A percentile compares a stretch with the other conserved stretches of the same genome.
Evolutionary conservation across 1,140 invertebrate genomes (phyloP).

Genomic region (Ceratina australensis): DNA sequence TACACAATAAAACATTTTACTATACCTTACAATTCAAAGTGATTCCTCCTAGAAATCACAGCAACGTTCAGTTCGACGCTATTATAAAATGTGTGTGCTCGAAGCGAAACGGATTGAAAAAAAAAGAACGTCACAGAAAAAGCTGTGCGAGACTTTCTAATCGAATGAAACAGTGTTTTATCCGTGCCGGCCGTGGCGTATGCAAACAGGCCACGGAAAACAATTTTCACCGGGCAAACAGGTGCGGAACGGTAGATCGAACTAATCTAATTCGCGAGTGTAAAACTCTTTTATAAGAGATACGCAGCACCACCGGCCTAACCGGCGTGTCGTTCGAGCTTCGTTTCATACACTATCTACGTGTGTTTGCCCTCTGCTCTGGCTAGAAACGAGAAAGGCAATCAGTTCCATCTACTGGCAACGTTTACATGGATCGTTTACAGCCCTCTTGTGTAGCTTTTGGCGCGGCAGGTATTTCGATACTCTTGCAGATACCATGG

Average conservation of each 20-base stretch:
- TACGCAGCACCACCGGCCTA: too few species aligned
- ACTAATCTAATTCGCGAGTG: slow-evolving; percentile 7
- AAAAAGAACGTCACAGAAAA: too few species aligned
- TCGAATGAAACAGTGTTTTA: too few species aligned
- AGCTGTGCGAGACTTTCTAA: too few species aligned
- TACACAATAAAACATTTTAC: too few species aligned
- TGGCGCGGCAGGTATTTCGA: slow-evolving; percentile 46
- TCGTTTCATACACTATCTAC: slow-evolving; percentile 9
- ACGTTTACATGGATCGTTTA: slow-evolving; percentile 63
- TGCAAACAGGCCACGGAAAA: background rate
- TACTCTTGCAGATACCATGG: slow-evolving; percentile 48
- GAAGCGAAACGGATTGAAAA: too few species aligned
- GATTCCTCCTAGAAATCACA: too few species aligned
- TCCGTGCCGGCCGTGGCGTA: too few species aligned
- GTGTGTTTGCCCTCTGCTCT: slow-evolving; percentile 19
- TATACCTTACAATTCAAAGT: too few species aligned
- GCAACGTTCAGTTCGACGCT: too few species aligned
- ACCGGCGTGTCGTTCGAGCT: slow-evolving; percentile 4
- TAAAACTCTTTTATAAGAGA: slow-evolving; percentile 6
- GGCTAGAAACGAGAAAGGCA: slow-evolving; percentile 45
- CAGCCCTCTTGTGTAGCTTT: slow-evolving; percentile 48
- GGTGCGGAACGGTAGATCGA: too few species aligned
- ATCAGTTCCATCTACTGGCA: slow-evolving; percentile 60
- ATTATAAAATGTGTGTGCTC: too few species aligned
- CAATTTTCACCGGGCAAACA: slow-evolving; percentile 2